Percentiles rank a stretch among this genome's conserved stretches.
Conservation (phyloP, 2,797 vertebrate genomes). For the Malurus splendens region DNA sequence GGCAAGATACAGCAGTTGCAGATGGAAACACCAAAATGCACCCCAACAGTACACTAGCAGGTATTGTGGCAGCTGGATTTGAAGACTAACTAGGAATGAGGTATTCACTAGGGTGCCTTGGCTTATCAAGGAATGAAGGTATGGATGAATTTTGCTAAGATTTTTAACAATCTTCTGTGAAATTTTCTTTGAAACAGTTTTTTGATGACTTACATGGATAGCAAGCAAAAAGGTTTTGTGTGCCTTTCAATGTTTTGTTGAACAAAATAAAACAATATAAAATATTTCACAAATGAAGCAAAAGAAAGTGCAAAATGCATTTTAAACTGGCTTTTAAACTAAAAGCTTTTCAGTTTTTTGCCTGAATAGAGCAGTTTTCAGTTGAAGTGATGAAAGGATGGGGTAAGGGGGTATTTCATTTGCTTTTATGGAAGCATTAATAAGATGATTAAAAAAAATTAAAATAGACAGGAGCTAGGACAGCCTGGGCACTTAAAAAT, state of each 20-base stretch:
- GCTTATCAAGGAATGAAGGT: not conserved
- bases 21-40: not conserved
- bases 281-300: not conserved
- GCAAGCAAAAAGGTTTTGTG: not conserved
- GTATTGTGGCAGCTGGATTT: not conserved
- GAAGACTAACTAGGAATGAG: not conserved
- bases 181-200: not conserved
- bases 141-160: not conserved
- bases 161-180: not conserved
- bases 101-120: not conserved
- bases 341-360: not conserved
- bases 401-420: accelerated
- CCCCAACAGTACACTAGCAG: not conserved
- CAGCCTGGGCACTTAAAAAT: not conserved
- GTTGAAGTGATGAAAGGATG: not conserved
- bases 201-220: not conserved
- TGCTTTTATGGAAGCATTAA: not conserved
- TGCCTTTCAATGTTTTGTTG: not conserved
- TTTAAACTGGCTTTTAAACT: not conserved
- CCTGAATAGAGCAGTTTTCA: not conserved
- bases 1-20: not conserved
- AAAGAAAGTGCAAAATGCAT: not conserved
- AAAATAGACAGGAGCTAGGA: not conserved
- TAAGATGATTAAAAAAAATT: not conserved
- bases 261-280: not conserved